Evolutionary conservation across 2,797 vertebrate species (phyloP), one percentile per base, ranked within the genome.

Genomic region (Pseudomugil tenellus): DNA sequence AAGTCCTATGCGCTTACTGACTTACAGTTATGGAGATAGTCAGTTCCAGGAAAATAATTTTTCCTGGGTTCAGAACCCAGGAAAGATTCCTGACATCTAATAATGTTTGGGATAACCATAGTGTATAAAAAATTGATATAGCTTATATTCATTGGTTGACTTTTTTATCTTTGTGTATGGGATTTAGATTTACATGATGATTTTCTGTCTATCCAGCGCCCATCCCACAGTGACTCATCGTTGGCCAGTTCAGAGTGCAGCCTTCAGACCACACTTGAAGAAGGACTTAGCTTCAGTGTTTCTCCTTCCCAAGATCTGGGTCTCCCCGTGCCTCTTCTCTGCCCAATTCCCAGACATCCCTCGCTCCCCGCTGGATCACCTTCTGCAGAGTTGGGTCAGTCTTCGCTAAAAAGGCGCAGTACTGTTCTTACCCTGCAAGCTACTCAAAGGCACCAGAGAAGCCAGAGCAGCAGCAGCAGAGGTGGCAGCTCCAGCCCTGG

Each of bases 211-310:
- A 29, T 69, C n/a, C 83, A 89, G 28, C 91, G 95, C 86, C 80
- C 90, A 3, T 92, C 94, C 0, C 94, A 93, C 84, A 97, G 97
- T 0, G 95, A 95, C 84, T 94, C 94, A 2, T 97, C 96, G 0
- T 84, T 97, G 86, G 96, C 94, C 71, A 96, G 94, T 76, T 98
- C 97, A 0, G 96, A 91, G 0, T 95, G 96, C 88, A 97, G 95
- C 91, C 90, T 97, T 71, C 96, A 96, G 90, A 94, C 95, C 74
- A 96, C 95, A 0, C 85, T 95, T 67, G 96, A 97, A 86, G 97
- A 98, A 84, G 96, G 95, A 43, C 92, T 97, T 67, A 94, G 94
- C 76, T 94, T 96, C 83, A 95, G 92, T 0, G 82, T 95, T 79
- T 95, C 95, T 14, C 93, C 94, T 0, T 92, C 94, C 25, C 88